Evolutionary conservation across 2,797 vertebrate genomes (phyloP).

Genomic region (Selene dorsalis): DNA sequence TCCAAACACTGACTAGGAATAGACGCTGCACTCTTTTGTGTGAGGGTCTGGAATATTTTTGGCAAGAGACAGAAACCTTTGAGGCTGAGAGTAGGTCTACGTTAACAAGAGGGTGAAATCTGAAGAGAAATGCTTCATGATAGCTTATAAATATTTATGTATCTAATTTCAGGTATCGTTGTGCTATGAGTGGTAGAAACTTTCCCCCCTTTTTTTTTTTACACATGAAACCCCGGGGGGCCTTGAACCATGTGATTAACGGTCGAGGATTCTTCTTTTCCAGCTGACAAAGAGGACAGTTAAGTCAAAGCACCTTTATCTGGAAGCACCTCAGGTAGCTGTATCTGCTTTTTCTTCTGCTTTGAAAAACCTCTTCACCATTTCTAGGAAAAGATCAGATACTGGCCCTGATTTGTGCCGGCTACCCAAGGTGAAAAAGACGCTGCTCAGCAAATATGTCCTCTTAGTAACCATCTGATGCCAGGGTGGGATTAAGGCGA

Average conservation of each 20-base stretch:
- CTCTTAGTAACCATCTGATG: constrained; percentile 44
- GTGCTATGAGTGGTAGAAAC: neutral
- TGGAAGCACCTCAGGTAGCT: constrained; percentile 23
- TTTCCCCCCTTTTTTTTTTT: neutral
- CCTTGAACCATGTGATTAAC: constrained; percentile 22
- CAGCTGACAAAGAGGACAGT: constrained; percentile 25
- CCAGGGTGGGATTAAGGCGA: constrained; percentile 48
- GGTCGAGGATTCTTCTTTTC: constrained; percentile 1
- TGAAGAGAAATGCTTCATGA: constrained; percentile 24
- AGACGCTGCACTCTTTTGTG: constrained; percentile 27
- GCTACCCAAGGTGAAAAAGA: constrained; percentile 50
- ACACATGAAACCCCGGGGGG: neutral
- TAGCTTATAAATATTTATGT: constrained; percentile 36
- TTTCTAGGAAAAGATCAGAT: constrained; percentile 56
- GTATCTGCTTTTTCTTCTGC: constrained; percentile 6
- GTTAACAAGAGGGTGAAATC: constrained; percentile 24
- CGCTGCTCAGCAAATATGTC: constrained; percentile 51
- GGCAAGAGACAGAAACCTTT: constrained; percentile 19
- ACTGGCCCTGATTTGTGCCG: constrained; percentile 43
- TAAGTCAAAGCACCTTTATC: constrained; percentile 36
- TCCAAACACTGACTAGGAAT: constrained; percentile 45
- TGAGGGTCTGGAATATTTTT: constrained; percentile 30
- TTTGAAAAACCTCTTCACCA: constrained; percentile 31
- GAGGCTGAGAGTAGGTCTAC: constrained; percentile 2
- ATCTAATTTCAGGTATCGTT: constrained; percentile 21